Conservation (phyloP, 1,140 invertebrate species). For the Argopecten irradians region DNA sequence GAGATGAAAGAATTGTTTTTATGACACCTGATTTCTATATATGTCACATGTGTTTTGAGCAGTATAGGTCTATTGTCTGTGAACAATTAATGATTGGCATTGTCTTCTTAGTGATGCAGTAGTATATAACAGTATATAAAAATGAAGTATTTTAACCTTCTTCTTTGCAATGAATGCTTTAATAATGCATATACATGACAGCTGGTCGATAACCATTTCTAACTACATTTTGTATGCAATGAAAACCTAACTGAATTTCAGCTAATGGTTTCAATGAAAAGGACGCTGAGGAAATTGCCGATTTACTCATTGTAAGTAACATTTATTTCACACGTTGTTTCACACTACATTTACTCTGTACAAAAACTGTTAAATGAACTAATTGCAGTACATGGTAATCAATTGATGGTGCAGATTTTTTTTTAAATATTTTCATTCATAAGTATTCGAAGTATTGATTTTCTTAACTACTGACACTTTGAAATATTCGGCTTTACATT, state of each 20-base stretch:
- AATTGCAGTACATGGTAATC: neutral
- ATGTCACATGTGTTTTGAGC: too few species aligned
- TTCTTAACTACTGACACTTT: neutral
- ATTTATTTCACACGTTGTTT: neutral
- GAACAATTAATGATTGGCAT: too few species aligned
- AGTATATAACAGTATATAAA: too few species aligned
- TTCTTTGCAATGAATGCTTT: too few species aligned
- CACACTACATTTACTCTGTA: neutral
- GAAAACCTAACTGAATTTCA: slow-evolving; percentile 49
- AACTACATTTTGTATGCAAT: too few species aligned
- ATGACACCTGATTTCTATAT: neutral
- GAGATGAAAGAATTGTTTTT: neutral
- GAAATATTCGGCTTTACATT: neutral
- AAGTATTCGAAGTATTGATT: neutral
- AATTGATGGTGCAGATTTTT: neutral
- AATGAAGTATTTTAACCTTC: too few species aligned
- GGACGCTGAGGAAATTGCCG: slow-evolving; percentile 56
- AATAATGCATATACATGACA: too few species aligned
- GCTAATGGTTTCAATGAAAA: slow-evolving; percentile 63
- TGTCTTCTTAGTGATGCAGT: too few species aligned
- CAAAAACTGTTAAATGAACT: neutral
- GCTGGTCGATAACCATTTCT: too few species aligned
- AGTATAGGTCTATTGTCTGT: too few species aligned
- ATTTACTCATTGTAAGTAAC: slow-evolving; percentile 58
- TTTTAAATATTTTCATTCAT: neutral